Conservation (phyloP, 2,888 invertebrate species). For the Troides helena region DNA sequence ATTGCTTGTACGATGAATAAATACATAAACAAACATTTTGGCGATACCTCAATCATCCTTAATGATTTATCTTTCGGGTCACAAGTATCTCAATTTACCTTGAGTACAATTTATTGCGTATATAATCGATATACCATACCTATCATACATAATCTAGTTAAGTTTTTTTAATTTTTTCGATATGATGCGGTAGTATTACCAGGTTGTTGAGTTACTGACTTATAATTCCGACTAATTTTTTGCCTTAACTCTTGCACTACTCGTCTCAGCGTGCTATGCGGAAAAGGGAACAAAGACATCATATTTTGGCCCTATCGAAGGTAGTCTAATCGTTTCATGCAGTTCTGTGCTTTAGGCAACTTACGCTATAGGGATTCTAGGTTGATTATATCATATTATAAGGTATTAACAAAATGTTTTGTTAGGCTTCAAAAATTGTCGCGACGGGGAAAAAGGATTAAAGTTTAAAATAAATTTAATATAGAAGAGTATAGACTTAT, state of each 20-base stretch:
- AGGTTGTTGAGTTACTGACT: neutral
- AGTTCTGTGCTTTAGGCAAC: too few species aligned
- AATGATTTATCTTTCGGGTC: conserved; percentile 16
- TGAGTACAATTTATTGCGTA: conserved; percentile 18
- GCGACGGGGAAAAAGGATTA: too few species aligned
- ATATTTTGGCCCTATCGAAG: too few species aligned
- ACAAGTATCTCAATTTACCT: conserved; percentile 10
- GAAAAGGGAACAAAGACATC: too few species aligned
- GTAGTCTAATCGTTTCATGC: too few species aligned
- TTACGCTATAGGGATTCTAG: too few species aligned
- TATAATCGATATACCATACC: neutral
- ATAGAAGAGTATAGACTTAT: too few species aligned
- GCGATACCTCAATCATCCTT: conserved; percentile 24
- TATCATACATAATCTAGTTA: neutral
- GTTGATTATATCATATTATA: too few species aligned
- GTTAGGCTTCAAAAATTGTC: too few species aligned
- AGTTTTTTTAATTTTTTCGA: neutral
- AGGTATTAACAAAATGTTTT: too few species aligned
- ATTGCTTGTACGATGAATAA: conserved; percentile 23
- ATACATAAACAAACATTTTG: conserved; percentile 28
- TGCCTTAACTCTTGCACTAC: neutral
- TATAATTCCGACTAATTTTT: neutral
- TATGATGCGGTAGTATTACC: neutral
- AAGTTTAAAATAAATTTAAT: too few species aligned
- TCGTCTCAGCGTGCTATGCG: too few species aligned